phyloP scores from a whole-genome alignment of 2,888 invertebrate genomes.

The Drosophila phalerata region DNA sequence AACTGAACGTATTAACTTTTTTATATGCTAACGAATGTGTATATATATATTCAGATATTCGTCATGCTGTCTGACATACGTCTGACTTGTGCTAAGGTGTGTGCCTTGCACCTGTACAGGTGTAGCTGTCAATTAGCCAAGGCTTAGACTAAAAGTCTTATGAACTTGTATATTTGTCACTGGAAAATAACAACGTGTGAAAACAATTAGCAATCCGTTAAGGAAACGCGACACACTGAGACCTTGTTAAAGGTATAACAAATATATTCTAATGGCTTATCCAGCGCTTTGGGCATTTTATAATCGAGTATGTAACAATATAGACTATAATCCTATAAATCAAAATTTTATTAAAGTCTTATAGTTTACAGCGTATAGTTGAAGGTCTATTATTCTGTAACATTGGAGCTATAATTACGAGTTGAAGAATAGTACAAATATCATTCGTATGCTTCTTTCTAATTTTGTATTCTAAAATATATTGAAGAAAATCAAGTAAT shows the following conservation, averaged over 20 bases:
- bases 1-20: conserved; percentile 9
- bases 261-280: conserved; percentile 26
- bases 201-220: conserved; percentile 43
- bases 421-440: neutral
- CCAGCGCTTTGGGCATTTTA: conserved; percentile 17
- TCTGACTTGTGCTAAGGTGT: conserved; percentile 32
- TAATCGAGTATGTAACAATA: neutral
- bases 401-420: neutral
- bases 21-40: neutral
- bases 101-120: conserved; percentile 30
- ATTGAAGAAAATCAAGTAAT: neutral
- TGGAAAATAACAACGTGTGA: conserved; percentile 45
- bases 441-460: neutral
- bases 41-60: conserved; percentile 35
- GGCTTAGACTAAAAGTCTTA: conserved; percentile 33
- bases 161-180: conserved; percentile 40
- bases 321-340: conserved; percentile 23
- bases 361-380: neutral
- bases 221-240: conserved; percentile 41
- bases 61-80: conserved; percentile 37
- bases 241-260: conserved; percentile 25
- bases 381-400: neutral
- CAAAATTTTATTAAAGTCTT: neutral
- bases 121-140: conserved; percentile 43
- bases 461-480: neutral